Base-by-base conservation (phyloP, 2,113 vertebrate species). In the Brienomyrus brachyistius region DNA sequence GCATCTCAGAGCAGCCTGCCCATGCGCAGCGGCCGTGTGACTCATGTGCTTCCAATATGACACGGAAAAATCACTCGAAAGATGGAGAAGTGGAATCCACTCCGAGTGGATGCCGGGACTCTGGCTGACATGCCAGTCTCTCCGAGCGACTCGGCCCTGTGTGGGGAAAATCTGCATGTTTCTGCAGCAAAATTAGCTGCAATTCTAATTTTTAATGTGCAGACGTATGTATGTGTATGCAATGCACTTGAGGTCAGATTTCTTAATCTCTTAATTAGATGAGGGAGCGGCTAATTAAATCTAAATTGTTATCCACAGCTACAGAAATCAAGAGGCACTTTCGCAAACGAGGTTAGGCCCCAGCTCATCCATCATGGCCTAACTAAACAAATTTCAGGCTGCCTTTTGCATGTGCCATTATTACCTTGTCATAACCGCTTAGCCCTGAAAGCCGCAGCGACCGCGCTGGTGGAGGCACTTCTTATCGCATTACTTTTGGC, bases 371-470 rank as follows among this genome's bases (percentile, higher is more conserved):
- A 99, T 99, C 98, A 99, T 95, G 95, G 95, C 96, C 96, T 99
- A 99, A 99, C 97, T 98, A 99, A 99, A 97, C 98, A 98, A 98
- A 99, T 98, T 99, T 97, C 97, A 96, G 96, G 94, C 96, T 96
- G 96, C 97, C 96, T 96, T 97, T 97, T 97, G 97, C 97, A 97
- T 97, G 96, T 95, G 94, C 96, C 96, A 94, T 99, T 99, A 99
- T 99, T 99, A 97, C 97, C 97, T 99, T 99, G 98, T 99, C 98
- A 99, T 99, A 99, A 99, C 97, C 96, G 96, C 96, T 99, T 99
- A 98, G 97, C 95, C 96, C 96, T 96, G 97, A 97, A 96, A 96
- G 96, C 96, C 95, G 93, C 92, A 96, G 96, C 95, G 94, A 96
- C 95, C 95, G 95, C 93, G 93, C 93, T 96, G 95, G 97, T 97